Percentiles rank a stretch among this genome's conserved stretches.
phyloP scores from a whole-genome alignment of 2,797 vertebrate species.

The Bradypodion ventrale region DNA sequence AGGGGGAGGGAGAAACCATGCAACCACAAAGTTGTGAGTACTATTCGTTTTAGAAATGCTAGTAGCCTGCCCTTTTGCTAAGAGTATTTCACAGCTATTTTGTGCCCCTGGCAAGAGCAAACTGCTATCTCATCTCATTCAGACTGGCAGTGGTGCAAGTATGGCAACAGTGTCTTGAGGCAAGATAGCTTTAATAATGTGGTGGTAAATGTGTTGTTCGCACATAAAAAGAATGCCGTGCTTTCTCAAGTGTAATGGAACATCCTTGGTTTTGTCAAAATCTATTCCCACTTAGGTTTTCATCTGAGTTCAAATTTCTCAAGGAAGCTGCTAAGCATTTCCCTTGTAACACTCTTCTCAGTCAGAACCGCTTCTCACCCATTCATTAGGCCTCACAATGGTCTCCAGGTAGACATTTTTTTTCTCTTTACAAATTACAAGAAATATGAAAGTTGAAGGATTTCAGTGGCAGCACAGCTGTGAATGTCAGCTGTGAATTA shows the following conservation, averaged over 20 bases:
- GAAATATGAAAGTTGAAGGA: neutral
- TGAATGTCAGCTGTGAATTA: neutral
- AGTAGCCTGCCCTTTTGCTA: neutral
- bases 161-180: neutral
- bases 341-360: neutral
- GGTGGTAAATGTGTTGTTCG: neutral
- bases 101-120: neutral
- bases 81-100: neutral
- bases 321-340: neutral
- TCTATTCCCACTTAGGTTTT: neutral
- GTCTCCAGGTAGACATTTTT: neutral
- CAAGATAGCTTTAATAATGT: neutral
- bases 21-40: neutral
- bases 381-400: neutral
- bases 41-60: neutral
- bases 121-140: neutral
- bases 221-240: neutral
- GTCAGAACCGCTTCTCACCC: neutral
- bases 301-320: neutral
- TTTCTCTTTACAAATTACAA: neutral
- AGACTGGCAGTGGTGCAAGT: neutral
- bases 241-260: neutral
- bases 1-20: neutral
- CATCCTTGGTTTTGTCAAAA: slow-evolving; percentile 3
- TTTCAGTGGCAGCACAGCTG: neutral